phyloP scores from a whole-genome alignment of 2,888 invertebrate species.

The Drosophila algonquin region DNA sequence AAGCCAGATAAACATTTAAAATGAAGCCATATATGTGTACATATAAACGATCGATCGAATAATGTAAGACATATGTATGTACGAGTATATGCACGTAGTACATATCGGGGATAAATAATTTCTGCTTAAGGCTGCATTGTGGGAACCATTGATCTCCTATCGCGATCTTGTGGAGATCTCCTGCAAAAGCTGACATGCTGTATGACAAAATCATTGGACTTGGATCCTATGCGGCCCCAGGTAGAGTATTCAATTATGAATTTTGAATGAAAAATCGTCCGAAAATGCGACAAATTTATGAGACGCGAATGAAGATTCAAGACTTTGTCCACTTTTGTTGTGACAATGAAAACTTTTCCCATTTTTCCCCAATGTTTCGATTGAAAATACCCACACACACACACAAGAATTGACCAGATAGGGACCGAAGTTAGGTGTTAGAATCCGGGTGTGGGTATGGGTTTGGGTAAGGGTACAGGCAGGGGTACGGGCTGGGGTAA shows the following conservation, averaged over 20 bases:
- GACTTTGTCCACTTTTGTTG: conserved; percentile 39
- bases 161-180: too few relatives aligned
- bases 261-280: conserved; percentile 54
- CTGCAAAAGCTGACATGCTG: background rate
- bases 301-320: conserved; percentile 37
- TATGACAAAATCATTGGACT: background rate
- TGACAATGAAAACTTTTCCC: conserved; percentile 64
- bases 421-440: conserved; percentile 29
- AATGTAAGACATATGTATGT: too few relatives aligned
- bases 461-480: background rate
- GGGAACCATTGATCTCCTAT: too few relatives aligned
- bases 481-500: background rate
- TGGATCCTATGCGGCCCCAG: background rate
- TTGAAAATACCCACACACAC: conserved; percentile 60
- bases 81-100: too few relatives aligned
- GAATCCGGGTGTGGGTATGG: conserved; percentile 4
- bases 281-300: conserved; percentile 75
- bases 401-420: background rate
- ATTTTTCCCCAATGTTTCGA: conserved; percentile 49
- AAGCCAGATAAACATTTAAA: too few relatives aligned
- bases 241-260: conserved; percentile 39
- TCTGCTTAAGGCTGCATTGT: too few relatives aligned
- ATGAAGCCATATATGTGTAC: background rate
- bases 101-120: background rate
- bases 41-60: too few relatives aligned